Evolutionary conservation across 2,888 invertebrate genomes (phyloP).

Genomic region (Trissolcus brochymenae): DNA sequence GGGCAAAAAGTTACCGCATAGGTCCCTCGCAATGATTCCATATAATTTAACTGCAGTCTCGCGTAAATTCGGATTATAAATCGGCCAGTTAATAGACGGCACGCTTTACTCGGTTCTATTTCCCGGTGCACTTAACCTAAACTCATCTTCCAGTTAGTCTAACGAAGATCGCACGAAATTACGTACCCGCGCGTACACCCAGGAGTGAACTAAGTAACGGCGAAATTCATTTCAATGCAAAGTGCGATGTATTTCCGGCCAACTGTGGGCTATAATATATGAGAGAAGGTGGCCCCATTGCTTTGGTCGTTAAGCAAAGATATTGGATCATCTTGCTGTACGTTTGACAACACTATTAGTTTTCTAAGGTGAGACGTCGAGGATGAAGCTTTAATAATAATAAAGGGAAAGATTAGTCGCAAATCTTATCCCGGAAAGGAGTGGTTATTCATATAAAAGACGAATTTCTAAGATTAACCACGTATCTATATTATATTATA

Average conservation of each 20-base stretch:
- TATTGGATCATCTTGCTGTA: conserved; percentile 54
- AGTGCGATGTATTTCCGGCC: conserved; percentile 57
- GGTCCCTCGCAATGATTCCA: conserved; percentile 1
- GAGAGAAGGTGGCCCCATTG: conserved; percentile 54
- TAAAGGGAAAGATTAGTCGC: conserved; percentile 27
- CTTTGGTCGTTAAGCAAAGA: conserved; percentile 59
- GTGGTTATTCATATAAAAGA: no score
- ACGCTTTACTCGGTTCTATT: conserved; percentile 51
- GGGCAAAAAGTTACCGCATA: no score
- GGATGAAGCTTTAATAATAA: conserved; percentile 48
- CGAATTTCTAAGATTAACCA: no score
- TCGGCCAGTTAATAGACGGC: conserved; percentile 66
- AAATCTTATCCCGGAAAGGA: no score
- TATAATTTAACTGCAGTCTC: conserved; percentile 1
- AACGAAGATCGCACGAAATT: conserved; percentile 63
- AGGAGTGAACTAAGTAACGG: conserved; percentile 53
- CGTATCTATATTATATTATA: no score
- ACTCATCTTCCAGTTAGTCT: conserved; percentile 57
- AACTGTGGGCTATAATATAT: conserved; percentile 57
- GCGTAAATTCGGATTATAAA: conserved; percentile 45
- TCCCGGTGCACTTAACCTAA: conserved; percentile 48
- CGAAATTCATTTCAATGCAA: conserved; percentile 62
- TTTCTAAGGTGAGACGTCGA: conserved; percentile 37
- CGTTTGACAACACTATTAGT: conserved; percentile 57
- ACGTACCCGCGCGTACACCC: conserved; percentile 50